These are phyloP conservation scores for Melinaea menophilus DNA, from an alignment of 2,888 invertebrate species.

Conservation along the genomic window DNA sequence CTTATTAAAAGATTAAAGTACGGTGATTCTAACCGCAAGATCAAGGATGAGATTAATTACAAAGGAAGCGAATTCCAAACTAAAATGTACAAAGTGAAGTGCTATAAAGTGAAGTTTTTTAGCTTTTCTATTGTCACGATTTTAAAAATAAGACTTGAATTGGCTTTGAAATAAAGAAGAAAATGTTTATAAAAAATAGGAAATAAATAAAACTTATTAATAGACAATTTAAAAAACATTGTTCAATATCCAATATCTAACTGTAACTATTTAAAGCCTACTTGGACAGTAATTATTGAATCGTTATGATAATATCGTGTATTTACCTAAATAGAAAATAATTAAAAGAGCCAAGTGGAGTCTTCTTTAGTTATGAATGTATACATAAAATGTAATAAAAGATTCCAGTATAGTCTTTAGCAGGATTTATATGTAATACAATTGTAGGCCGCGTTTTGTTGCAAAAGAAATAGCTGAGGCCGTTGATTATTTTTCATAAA, in stretches of 20 bases:
- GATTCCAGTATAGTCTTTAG: too few relatives aligned
- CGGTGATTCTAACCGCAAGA: constrained; percentile 4
- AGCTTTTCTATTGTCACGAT: background rate
- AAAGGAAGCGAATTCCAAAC: constrained; percentile 2
- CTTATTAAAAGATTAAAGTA: constrained; percentile 6
- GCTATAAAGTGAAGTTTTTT: background rate
- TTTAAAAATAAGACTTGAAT: too few relatives aligned
- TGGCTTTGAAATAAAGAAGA: background rate
- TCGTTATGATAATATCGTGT: too few relatives aligned
- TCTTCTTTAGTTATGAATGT: too few relatives aligned
- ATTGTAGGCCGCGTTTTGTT: background rate
- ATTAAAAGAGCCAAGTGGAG: too few relatives aligned
- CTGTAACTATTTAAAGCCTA: too few relatives aligned
- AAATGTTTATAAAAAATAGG: background rate
- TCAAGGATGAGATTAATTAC: constrained; percentile 6
- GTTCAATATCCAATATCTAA: too few relatives aligned
- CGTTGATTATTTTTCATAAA: background rate
- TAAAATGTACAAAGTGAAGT: background rate
- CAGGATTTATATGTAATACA: too few relatives aligned
- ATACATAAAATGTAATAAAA: too few relatives aligned
- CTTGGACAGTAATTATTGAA: too few relatives aligned
- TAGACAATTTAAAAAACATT: too few relatives aligned
- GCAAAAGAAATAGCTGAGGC: background rate
- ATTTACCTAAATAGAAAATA: too few relatives aligned
- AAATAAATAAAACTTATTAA: background rate